phyloP scores from a whole-genome alignment of 2,797 vertebrate genomes.

The Scleropages formosus region DNA sequence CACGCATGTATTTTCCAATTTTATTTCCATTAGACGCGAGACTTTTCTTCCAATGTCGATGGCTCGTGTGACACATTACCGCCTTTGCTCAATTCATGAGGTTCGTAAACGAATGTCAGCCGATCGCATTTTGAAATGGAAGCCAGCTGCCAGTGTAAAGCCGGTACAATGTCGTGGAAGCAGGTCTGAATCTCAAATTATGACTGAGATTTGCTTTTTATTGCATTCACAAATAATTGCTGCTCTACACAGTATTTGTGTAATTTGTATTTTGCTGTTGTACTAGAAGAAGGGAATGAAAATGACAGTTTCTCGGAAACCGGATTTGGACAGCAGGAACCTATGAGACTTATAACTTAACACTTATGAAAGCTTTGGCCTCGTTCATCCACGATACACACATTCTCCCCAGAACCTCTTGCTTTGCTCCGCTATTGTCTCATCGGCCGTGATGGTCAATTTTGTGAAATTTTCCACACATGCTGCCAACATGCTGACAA shows the following conservation, averaged over 20 bases:
- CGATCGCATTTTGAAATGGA: slow-evolving; percentile 7
- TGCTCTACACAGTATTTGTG: not conserved
- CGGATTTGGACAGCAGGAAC: slow-evolving; percentile 12
- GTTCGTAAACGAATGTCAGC: slow-evolving; percentile 1
- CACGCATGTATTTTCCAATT: not conserved
- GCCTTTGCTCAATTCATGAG: not conserved
- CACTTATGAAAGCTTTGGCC: slow-evolving; percentile 13
- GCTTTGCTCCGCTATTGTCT: slow-evolving; percentile 15
- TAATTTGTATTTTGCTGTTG: not conserved
- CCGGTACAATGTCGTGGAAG: slow-evolving; percentile 2
- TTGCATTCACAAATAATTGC: not conserved
- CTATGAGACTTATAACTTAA: not conserved
- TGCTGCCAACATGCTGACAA: not conserved
- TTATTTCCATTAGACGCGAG: not conserved
- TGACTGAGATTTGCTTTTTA: slow-evolving; percentile 24
- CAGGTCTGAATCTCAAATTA: slow-evolving; percentile 17
- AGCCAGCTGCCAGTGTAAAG: slow-evolving; percentile 23
- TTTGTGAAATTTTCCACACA: not conserved
- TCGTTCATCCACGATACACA: slow-evolving; percentile 9
- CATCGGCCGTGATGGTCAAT: not conserved
- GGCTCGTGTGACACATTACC: slow-evolving; percentile 6
- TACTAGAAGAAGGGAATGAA: not conserved
- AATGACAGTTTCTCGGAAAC: not conserved
- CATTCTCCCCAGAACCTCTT: not conserved
- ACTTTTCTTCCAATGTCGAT: not conserved